phyloP scores from a whole-genome alignment of 2,888 invertebrate species.

The Lithophane socia region DNA sequence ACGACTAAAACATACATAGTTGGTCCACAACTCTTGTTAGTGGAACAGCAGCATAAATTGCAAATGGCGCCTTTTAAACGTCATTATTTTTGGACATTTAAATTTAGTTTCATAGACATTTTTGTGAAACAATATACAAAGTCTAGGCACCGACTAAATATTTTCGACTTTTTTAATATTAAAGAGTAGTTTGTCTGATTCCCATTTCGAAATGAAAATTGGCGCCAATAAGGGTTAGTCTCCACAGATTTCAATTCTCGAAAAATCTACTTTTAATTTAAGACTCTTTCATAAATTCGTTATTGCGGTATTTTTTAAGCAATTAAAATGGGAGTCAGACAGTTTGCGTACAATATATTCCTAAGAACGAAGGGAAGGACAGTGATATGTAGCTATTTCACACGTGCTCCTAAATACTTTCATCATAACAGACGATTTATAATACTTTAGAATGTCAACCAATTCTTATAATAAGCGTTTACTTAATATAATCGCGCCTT shows the following conservation, averaged over 20 bases:
- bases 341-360: constrained; percentile 24
- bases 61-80: constrained; percentile 47
- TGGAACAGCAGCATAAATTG: constrained; percentile 45
- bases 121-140: constrained; percentile 22
- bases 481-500: constrained; percentile 23
- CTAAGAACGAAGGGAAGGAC: constrained; percentile 50
- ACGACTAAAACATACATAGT: constrained; percentile 34
- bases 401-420: constrained; percentile 52
- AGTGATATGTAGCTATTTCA: constrained; percentile 67
- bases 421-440: constrained; percentile 47
- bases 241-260: neutral
- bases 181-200: constrained; percentile 24
- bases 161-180: constrained; percentile 8
- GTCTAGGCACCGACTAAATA: constrained; percentile 35
- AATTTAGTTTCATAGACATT: constrained; percentile 12
- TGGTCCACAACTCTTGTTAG: constrained; percentile 57
- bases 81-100: constrained; percentile 33
- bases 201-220: constrained; percentile 42
- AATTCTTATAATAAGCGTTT: constrained; percentile 51
- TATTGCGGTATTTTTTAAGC: constrained; percentile 22
- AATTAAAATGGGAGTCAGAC: constrained; percentile 43
- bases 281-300: constrained; percentile 37
- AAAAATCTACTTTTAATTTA: neutral
- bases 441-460: constrained; percentile 41
- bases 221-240: constrained; percentile 10